Evolutionary conservation across 2,888 invertebrate genomes (phyloP).

Genomic region (Phlogophora meticulosa): DNA sequence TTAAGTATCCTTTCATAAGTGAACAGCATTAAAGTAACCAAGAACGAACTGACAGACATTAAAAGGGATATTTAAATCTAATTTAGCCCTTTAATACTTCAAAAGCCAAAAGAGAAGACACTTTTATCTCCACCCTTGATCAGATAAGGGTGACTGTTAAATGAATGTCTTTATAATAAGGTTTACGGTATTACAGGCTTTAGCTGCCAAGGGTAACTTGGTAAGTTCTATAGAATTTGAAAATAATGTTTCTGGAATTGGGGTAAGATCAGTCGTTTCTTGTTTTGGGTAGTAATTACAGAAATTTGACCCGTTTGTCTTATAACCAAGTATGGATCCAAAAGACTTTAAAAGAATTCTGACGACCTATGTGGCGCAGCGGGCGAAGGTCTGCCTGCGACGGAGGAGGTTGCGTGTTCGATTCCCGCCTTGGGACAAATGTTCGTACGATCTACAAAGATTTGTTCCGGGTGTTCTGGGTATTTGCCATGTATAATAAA

Average conservation of each 20-base stretch:
- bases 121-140: conserved; percentile 52
- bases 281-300: neutral
- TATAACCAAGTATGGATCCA: neutral
- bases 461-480: too few relatives aligned
- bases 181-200: conserved; percentile 27
- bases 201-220: neutral
- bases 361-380: too few relatives aligned
- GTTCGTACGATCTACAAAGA: too few relatives aligned
- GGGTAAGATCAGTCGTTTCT: neutral
- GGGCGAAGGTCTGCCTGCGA: too few relatives aligned
- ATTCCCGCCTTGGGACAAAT: too few relatives aligned
- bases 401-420: too few relatives aligned
- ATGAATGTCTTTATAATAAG: conserved; percentile 57
- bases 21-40: conserved; percentile 25
- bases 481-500: too few relatives aligned
- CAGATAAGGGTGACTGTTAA: conserved; percentile 47
- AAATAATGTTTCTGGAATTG: neutral
- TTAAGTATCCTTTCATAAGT: conserved; percentile 16
- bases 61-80: conserved; percentile 48
- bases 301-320: neutral
- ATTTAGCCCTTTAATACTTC: conserved; percentile 57
- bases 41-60: conserved; percentile 29
- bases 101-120: conserved; percentile 37
- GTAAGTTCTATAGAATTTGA: conserved; percentile 5
- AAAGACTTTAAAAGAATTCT: too few relatives aligned